Evolutionary conservation across 2,888 invertebrate species (phyloP).

Genomic region (Trichopria drosophilae): DNA sequence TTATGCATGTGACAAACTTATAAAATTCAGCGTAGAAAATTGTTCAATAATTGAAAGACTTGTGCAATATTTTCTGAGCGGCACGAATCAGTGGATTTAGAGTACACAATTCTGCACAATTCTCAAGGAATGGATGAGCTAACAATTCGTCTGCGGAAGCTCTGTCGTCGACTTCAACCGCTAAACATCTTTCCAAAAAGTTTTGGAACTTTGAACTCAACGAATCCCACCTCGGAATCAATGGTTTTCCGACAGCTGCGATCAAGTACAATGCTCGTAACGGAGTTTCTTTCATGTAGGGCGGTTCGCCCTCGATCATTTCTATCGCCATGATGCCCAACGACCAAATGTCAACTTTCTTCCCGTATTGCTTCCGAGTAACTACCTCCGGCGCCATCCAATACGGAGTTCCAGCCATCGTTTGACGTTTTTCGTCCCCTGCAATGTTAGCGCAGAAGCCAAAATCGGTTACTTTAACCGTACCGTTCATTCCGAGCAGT

Average conservation of each 20-base stretch:
- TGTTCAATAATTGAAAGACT: constrained; percentile 46
- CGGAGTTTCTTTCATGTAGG: constrained; percentile 94
- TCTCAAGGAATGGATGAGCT: constrained; percentile 76
- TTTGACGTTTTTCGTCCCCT: constrained; percentile 92
- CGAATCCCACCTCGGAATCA: constrained; percentile 80
- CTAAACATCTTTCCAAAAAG: constrained; percentile 86
- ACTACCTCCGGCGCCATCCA: constrained; percentile 99
- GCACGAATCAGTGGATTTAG: constrained; percentile 88
- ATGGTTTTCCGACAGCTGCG: constrained; percentile 92
- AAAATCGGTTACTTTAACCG: constrained; percentile 92
- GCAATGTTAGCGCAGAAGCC: constrained; percentile 98
- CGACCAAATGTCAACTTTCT: constrained; percentile 92
- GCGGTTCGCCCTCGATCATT: constrained; percentile 96
- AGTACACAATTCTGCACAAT: constrained; percentile 78
- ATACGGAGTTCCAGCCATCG: constrained; percentile 97
- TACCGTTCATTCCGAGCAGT: constrained; percentile 88
- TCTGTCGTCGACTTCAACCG: constrained; percentile 78
- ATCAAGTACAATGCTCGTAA: constrained; percentile 90
- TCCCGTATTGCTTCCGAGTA: constrained; percentile 89
- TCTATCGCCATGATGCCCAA: constrained; percentile 98
- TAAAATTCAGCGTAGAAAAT: too few species aligned
- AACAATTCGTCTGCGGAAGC: constrained; percentile 78
- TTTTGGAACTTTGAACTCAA: constrained; percentile 77
- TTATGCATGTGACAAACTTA: too few species aligned
- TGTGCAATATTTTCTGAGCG: constrained; percentile 82